Evolutionary conservation across 2,113 vertebrate species (phyloP).

Genomic region (Vidua chalybeata): DNA sequence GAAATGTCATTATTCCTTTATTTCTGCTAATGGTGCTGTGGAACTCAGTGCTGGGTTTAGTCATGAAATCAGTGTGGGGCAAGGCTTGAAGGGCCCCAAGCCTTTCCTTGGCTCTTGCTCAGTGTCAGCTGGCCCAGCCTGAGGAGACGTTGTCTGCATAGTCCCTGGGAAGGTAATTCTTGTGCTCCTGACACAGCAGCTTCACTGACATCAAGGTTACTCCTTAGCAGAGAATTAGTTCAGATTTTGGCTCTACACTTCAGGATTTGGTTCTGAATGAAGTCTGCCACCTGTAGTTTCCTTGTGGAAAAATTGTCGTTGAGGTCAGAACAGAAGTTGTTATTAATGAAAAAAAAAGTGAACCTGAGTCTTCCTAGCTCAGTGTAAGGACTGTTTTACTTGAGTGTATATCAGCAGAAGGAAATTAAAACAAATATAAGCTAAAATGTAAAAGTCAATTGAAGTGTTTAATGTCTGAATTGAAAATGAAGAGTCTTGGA

Average conservation of each 20-base stretch:
- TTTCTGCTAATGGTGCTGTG: neutral
- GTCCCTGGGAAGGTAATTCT: neutral
- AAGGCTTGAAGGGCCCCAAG: neutral
- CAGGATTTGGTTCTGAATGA: neutral
- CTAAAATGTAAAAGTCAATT: neutral
- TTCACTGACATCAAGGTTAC: neutral
- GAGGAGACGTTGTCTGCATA: neutral
- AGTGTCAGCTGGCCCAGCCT: neutral
- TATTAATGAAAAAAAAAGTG: neutral
- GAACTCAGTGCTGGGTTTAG: neutral
- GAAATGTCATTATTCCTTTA: neutral
- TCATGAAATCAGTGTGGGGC: rapidly evolving
- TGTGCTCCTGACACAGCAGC: neutral
- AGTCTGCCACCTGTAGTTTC: neutral
- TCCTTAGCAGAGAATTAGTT: neutral
- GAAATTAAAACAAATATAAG: neutral
- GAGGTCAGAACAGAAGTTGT: neutral
- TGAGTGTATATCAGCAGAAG: neutral
- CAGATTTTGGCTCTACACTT: neutral
- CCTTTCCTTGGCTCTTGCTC: neutral
- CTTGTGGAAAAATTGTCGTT: neutral
- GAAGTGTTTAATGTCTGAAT: neutral
- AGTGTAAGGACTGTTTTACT: neutral
- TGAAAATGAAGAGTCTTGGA: neutral
- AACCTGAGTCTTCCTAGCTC: neutral